A percentile compares a stretch with the other conserved stretches of the same genome.
Conservation (phyloP, 2,797 vertebrate species). For the Buphagus erythrorhynchus region DNA sequence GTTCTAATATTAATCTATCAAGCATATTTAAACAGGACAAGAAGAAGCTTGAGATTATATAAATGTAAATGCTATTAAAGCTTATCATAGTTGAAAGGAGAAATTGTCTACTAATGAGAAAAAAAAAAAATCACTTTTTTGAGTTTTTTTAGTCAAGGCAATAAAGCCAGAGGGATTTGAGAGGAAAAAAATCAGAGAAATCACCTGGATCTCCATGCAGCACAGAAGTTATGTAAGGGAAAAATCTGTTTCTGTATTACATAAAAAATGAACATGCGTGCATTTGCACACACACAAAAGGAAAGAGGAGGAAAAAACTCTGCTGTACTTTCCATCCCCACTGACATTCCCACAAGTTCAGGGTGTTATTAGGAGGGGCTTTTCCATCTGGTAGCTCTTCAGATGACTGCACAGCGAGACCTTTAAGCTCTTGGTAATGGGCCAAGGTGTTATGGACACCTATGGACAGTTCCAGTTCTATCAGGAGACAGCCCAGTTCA, state of each 20-base stretch:
- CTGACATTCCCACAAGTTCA: not conserved
- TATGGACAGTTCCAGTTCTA: not conserved
- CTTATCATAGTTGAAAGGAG: not conserved
- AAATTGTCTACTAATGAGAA: not conserved
- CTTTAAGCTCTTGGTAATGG: not conserved
- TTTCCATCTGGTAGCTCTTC: not conserved
- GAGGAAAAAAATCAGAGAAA: not conserved
- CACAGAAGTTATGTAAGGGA: not conserved
- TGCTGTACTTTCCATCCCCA: not conserved
- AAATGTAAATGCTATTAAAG: not conserved
- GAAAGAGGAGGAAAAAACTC: not conserved
- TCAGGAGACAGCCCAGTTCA: not conserved
- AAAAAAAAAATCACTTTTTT: not conserved
- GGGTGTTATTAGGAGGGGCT: not conserved
- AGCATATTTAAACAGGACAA: not conserved
- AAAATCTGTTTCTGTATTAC: constrained; percentile 38
- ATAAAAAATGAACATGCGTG: not conserved
- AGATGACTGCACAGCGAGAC: not conserved
- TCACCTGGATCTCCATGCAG: constrained; percentile 20
- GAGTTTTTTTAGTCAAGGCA: not conserved
- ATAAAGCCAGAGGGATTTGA: not conserved
- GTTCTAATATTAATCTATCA: not conserved
- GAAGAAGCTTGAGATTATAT: not conserved
- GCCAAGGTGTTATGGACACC: not conserved
- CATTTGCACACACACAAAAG: not conserved